phyloP scores from a whole-genome alignment of 1,140 invertebrate species.

The Eurytemora carolleeae region DNA sequence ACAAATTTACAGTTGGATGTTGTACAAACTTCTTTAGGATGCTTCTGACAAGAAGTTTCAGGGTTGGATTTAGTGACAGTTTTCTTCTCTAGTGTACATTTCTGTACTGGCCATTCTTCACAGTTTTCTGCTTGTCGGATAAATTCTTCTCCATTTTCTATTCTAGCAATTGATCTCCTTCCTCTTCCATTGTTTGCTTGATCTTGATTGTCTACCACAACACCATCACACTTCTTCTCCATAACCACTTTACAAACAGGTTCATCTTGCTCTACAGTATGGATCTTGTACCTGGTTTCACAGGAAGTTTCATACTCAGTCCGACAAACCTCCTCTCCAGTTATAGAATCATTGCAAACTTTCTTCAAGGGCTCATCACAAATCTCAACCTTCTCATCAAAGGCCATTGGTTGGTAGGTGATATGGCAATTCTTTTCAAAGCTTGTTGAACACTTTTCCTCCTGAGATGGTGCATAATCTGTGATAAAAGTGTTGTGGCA shows the following conservation, averaged over 20 bases:
- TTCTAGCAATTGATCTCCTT: no score
- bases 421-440: no score
- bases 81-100: slow-evolving; percentile 8
- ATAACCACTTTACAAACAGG: slow-evolving; percentile 3
- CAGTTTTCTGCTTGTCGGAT: no score
- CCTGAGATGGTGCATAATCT: not conserved
- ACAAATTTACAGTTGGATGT: slow-evolving; percentile 4
- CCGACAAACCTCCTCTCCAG: slow-evolving; percentile 1
- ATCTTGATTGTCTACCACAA: not conserved
- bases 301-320: slow-evolving; percentile 1
- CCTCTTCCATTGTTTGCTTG: not conserved
- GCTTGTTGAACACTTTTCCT: no score
- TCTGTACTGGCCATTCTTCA: slow-evolving; percentile 12
- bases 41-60: slow-evolving; percentile 3
- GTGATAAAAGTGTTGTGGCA: not conserved
- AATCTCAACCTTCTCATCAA: no score
- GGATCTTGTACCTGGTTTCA: slow-evolving; percentile 9
- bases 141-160: no score
- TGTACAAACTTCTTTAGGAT: not conserved
- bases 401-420: no score
- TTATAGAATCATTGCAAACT: not conserved
- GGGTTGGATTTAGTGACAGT: slow-evolving; percentile 8
- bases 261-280: slow-evolving; percentile 12
- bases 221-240: slow-evolving; percentile 4
- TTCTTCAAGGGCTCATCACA: no score